Evolutionary conservation across 2,113 vertebrate genomes (phyloP).

Genomic region (Benitochromis conjunctus): DNA sequence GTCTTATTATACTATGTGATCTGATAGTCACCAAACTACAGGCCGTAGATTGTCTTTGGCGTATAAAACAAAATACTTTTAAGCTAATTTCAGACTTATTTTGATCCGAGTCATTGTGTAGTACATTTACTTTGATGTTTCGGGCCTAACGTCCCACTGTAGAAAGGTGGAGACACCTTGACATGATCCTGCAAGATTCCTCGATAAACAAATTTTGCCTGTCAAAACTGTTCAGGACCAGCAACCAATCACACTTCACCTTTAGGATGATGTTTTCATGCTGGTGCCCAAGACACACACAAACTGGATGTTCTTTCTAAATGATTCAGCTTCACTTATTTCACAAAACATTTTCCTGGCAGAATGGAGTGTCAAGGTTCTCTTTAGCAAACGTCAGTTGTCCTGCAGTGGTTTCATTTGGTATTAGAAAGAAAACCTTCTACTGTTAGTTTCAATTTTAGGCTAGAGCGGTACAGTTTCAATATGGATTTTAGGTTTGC

Average conservation of each 20-base stretch:
- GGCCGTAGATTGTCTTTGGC: not conserved
- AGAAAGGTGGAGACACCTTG: not conserved
- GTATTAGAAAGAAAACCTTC: not conserved
- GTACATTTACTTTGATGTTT: not conserved
- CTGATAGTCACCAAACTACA: not conserved
- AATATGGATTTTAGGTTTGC: not conserved
- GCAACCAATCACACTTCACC: not conserved
- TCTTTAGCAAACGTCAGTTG: not conserved
- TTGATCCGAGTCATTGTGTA: not conserved
- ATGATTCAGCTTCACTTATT: not conserved
- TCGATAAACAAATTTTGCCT: not conserved
- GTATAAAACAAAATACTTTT: not conserved
- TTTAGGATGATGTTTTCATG: not conserved
- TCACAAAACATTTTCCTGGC: not conserved
- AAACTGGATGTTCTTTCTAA: not conserved
- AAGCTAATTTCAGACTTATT: not conserved
- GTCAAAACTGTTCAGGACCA: accelerated
- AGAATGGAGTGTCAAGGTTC: not conserved
- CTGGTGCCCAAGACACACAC: not conserved
- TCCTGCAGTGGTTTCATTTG: not conserved
- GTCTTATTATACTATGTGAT: not conserved
- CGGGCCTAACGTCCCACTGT: not conserved
- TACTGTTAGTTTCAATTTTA: not conserved
- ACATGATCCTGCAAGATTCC: not conserved
- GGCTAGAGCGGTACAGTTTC: not conserved